Evolutionary conservation across 2,888 invertebrate species (phyloP).

Genomic region (Bhutanitis thaidina): DNA sequence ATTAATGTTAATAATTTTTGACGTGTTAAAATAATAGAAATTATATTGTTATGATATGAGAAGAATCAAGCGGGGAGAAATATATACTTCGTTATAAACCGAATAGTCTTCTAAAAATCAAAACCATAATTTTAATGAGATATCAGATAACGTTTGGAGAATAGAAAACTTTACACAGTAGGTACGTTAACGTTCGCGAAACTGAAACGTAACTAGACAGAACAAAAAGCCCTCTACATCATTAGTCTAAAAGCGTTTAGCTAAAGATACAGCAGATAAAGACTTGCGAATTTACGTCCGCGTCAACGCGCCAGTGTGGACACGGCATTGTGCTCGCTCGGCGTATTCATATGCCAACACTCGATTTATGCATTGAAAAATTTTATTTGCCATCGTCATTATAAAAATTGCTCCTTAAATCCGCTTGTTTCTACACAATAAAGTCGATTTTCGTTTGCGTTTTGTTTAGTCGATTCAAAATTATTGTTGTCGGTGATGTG

Average conservation of each 20-base stretch:
- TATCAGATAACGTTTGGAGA: conserved; percentile 11
- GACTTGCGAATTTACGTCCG: conserved; percentile 51
- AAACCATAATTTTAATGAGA: no score
- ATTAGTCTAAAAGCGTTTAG: conserved; percentile 37
- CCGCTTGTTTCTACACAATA: conserved; percentile 5
- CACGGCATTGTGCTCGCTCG: conserved; percentile 52
- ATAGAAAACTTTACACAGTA: conserved; percentile 17
- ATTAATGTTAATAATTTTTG: no score
- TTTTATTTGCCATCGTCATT: conserved; percentile 22
- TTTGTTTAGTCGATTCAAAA: conserved; percentile 12
- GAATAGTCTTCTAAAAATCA: no score
- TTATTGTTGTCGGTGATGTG: conserved; percentile 28
- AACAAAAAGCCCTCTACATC: conserved; percentile 16
- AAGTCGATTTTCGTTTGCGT: conserved; percentile 18
- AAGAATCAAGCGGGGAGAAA: no score
- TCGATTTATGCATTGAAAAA: conserved; percentile 56
- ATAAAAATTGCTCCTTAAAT: conserved; percentile 19
- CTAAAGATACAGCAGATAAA: conserved; percentile 51
- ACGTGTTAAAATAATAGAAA: no score
- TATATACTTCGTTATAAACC: no score
- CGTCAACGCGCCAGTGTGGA: conserved; percentile 41
- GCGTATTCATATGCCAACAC: conserved; percentile 69
- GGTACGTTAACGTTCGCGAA: conserved; percentile 12
- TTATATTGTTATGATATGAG: no score
- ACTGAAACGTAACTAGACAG: conserved; percentile 15